phyloP scores from a whole-genome alignment of 2,888 invertebrate genomes.

The Masnerella sp. region DNA sequence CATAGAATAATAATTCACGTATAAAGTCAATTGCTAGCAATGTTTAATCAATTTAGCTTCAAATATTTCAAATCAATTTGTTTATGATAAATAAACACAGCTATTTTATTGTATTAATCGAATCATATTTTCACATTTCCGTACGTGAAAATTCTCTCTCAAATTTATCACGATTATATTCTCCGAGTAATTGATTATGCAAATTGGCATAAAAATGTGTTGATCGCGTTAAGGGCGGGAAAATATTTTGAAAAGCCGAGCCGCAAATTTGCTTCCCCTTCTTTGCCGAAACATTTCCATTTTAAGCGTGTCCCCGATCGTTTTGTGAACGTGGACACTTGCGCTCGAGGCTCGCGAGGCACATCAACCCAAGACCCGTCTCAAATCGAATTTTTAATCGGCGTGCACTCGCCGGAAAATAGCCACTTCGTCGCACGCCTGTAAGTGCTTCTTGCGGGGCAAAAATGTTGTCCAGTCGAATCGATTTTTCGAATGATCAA shows the following conservation, averaged over 20 bases:
- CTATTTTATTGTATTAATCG: too few relatives aligned
- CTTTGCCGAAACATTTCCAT: slow-evolving; percentile 19
- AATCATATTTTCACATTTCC: too few relatives aligned
- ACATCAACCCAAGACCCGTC: slow-evolving; percentile 33
- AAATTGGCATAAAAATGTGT: neutral
- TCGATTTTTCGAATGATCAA: too few relatives aligned
- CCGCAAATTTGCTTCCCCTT: neutral
- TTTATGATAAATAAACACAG: too few relatives aligned
- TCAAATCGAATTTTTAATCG: slow-evolving; percentile 77
- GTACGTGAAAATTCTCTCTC: too few relatives aligned
- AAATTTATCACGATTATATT: too few relatives aligned
- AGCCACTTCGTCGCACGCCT: slow-evolving; percentile 74
- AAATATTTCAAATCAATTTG: too few relatives aligned
- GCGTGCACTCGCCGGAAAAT: slow-evolving; percentile 77
- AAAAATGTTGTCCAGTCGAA: slow-evolving; percentile 37
- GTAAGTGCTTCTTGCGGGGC: slow-evolving; percentile 66
- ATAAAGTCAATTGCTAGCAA: too few relatives aligned
- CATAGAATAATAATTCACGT: too few relatives aligned
- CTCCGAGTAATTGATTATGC: too few relatives aligned
- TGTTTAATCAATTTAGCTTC: too few relatives aligned
- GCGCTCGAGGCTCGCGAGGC: slow-evolving; percentile 28
- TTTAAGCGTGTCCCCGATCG: slow-evolving; percentile 14
- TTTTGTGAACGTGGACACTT: slow-evolving; percentile 25
- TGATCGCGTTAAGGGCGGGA: neutral
- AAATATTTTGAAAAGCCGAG: neutral